Evolutionary conservation across 2,113 vertebrate genomes (phyloP), one percentile per base, ranked within the genome.

Genomic region (Melanostigma gelatinosum): DNA sequence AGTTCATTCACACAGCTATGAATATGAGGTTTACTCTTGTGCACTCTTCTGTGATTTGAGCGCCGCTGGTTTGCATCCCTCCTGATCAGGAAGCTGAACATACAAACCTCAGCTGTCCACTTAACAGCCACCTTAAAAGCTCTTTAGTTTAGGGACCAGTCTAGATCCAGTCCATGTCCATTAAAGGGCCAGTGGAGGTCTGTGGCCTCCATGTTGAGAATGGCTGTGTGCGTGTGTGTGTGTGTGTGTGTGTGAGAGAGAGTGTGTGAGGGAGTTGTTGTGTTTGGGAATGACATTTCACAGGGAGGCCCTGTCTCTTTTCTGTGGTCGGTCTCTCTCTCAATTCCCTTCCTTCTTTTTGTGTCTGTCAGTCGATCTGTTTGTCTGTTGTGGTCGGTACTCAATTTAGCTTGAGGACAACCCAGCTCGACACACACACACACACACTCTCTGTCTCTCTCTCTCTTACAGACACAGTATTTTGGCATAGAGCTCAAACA

Each of bases 301-400:
- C 79, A 85, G 72, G 82, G 85, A 92, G 87, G 86, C 85, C 83
- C 85, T 67, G 57, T 83, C 84, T 85, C 72, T 82, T 84, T 77
- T 88, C 87, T 91, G 87, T 81, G 89, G 91, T 86, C 13, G 4
- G 38, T 78, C 66, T 61, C 84, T 29, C 55, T 81, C 77, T 67
- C 72, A 54, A 52, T 88, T 84, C 77, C 66, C 87, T 36, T 58
- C 75, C 65, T 77, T 88, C 65, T 77, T 88, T 90, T 87, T 90
- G 88, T 83, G 77, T 88, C 85, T 92, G 92, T 93, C 91, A 91
- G 92, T 90, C 80, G 75, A 92, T 92, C 84, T 90, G 89, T 91
- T 92, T 92, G 88, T 93, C 90, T 93, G 91, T 92, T 92, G 91
- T 91, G 90, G 92, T 91, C 6, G 12, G 74, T 77, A 87, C 91